phyloP scores from a whole-genome alignment of 2,797 vertebrate genomes.

The Furcifer pardalis region DNA sequence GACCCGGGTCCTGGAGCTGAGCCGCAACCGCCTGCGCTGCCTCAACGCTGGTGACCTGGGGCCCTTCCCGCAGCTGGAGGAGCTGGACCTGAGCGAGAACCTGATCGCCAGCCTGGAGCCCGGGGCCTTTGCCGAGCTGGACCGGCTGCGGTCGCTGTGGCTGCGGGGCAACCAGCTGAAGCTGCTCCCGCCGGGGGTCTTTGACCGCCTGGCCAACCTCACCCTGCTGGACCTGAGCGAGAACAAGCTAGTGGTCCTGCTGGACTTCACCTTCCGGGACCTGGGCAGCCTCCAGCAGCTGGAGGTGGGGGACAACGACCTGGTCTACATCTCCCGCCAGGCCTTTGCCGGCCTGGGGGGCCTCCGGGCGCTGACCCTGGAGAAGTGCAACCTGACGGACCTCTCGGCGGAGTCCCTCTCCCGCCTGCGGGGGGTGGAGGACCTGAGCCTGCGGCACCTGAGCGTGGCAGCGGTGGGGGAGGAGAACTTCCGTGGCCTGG shows the following conservation, averaged over 20 bases:
- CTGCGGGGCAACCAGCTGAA: constrained; percentile 92
- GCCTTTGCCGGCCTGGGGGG: constrained; percentile 91
- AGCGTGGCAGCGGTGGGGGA: constrained; percentile 88
- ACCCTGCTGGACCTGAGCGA: constrained; percentile 94
- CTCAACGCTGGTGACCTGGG: constrained; percentile 90
- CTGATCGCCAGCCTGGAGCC: constrained; percentile 92
- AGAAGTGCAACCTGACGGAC: constrained; percentile 94
- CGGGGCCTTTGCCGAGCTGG: constrained; percentile 90
- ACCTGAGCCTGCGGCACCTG: constrained; percentile 90
- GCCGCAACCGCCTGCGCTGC: constrained; percentile 93
- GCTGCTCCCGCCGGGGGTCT: constrained; percentile 92
- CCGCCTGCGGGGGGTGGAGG: constrained; percentile 88
- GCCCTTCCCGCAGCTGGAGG: constrained; percentile 85
- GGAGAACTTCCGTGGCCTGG: constrained; percentile 90
- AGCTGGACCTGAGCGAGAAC: constrained; percentile 95
- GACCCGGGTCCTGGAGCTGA: constrained; percentile 90
- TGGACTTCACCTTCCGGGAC: constrained; percentile 96
- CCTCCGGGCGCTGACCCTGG: constrained; percentile 90
- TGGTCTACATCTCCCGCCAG: constrained; percentile 97
- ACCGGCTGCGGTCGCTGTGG: constrained; percentile 84
- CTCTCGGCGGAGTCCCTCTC: constrained; percentile 92
- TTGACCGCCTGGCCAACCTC: constrained; percentile 90
- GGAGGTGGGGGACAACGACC: constrained; percentile 96
- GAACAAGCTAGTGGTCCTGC: constrained; percentile 94
- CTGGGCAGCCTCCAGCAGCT: constrained; percentile 86